Evolutionary conservation across 2,113 vertebrate genomes (phyloP), one percentile per base, ranked within the genome.

Genomic region (Naja naja): DNA sequence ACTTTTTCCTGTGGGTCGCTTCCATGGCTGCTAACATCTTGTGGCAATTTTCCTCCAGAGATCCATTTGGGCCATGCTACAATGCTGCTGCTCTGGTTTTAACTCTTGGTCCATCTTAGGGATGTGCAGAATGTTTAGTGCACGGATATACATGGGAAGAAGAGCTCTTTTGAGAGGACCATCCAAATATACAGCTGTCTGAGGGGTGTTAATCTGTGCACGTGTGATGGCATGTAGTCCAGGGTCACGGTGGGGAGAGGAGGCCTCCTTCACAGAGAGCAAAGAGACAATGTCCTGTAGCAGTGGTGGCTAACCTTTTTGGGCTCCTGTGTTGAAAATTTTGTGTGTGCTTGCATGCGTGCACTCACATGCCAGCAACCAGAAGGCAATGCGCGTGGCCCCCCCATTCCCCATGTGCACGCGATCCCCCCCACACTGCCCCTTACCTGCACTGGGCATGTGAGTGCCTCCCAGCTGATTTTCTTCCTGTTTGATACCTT

Each of bases 181-280:
- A 43, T 43, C 74, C 20, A 43, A 81, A 22, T 22, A 8, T 52
- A 52, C 18, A 20, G 6, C 18, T 9, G 18, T 43, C 8, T 43
- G 34, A 22, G 34, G 34, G 22, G 34, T 22, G 34, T 43, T 81
- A 20, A 22, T 43, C 69, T 81, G 2, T 9, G 34, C 69, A 39
- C 1, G 0, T n/a, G 30, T 69, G 30, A 16, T n/a, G 30, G 60
- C 30, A 69, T 69, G 12, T 69, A 69, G 30, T 34, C 64, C 64
- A 69, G 27, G 6, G 27, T 30, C 27, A 1, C 1, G 6, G 60
- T 11, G 0, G 0, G 8, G 9, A 9, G 23, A 1, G 4, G 55
- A 56, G 11, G 60, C 30, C 30, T 64, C 11, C 3, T 64, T 64
- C 27, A 64, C 60, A n/a, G 12, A 69, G 64, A 34, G 30, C n/a